Conservation (phyloP, 2,797 vertebrate genomes). For the Mionectes olivaceus region DNA sequence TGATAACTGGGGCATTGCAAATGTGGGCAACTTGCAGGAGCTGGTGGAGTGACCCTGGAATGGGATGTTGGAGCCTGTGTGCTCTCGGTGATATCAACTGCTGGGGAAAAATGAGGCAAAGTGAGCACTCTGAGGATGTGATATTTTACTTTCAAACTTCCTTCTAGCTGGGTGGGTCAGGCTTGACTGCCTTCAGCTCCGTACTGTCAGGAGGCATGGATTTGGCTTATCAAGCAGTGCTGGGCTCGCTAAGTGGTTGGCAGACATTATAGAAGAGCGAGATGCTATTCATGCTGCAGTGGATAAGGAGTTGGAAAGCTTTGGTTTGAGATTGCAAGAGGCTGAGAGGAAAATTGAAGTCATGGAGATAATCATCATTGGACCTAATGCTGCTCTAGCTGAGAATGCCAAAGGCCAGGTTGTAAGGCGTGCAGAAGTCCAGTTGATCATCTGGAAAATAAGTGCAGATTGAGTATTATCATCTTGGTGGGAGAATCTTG, state of each 20-base stretch:
- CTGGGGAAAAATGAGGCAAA: not conserved
- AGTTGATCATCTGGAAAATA: conserved; percentile 69
- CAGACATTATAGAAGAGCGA: conserved; percentile 55
- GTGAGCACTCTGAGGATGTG: not conserved
- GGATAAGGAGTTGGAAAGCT: conserved; percentile 64
- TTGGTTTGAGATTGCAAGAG: conserved; percentile 58
- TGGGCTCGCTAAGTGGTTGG: conserved; percentile 57
- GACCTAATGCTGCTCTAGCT: conserved; percentile 62
- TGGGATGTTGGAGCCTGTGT: not conserved
- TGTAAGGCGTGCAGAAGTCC: conserved; percentile 58
- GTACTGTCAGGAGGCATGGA: not conserved
- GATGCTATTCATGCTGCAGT: conserved; percentile 65
- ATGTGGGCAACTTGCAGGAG: not conserved
- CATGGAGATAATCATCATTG: conserved; percentile 65
- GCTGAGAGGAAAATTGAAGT: conserved; percentile 72
- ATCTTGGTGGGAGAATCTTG: conserved; percentile 37
- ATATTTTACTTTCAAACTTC: conserved; percentile 24
- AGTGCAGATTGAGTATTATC: conserved; percentile 61
- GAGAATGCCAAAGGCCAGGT: conserved; percentile 66
- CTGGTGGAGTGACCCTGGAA: not conserved
- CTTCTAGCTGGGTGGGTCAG: conserved; percentile 42
- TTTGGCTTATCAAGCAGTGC: conserved; percentile 53
- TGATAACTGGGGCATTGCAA: not conserved
- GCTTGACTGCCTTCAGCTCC: conserved; percentile 33
- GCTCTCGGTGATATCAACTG: not conserved